A percentile compares a stretch with the other conserved stretches of the same genome.
Conservation (phyloP, 2,888 invertebrate genomes). For the Argyresthia albistria region DNA sequence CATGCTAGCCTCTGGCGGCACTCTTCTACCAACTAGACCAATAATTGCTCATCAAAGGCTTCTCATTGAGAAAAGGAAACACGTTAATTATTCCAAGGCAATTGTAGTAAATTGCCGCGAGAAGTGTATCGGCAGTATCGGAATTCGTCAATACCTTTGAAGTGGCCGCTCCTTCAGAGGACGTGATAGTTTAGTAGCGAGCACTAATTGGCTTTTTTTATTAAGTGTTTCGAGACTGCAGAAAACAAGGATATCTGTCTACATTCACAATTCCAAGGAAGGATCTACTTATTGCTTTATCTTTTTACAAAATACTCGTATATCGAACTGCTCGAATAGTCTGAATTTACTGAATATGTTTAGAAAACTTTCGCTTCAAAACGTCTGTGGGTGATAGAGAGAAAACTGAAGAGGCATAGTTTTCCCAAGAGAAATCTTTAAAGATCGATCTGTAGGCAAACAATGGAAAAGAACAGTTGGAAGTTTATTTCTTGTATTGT, state of each 20-base stretch:
- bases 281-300: no score
- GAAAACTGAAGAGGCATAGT: no score
- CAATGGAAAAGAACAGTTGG: conserved; percentile 26
- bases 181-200: not conserved
- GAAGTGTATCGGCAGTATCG: conserved; percentile 30
- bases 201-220: not conserved
- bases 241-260: no score
- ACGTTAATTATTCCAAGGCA: conserved; percentile 40
- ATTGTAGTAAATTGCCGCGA: conserved; percentile 31
- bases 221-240: no score
- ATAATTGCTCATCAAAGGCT: conserved; percentile 6
- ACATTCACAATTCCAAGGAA: no score
- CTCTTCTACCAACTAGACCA: conserved; percentile 6
- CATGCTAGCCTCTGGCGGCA: conserved; percentile 1
- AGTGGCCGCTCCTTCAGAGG: conserved; percentile 24
- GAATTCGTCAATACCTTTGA: conserved; percentile 26
- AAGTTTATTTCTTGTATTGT: no score
- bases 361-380: no score
- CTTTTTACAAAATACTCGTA: no score
- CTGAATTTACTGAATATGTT: no score
- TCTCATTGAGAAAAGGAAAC: conserved; percentile 36
- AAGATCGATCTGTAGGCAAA: conserved; percentile 47
- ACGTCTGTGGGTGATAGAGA: no score
- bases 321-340: no score
- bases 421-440: conserved; percentile 54